Percentiles rank a stretch among this genome's conserved stretches.
phyloP scores from a whole-genome alignment of 1,140 invertebrate genomes.

The Arctopsyche grandis region DNA sequence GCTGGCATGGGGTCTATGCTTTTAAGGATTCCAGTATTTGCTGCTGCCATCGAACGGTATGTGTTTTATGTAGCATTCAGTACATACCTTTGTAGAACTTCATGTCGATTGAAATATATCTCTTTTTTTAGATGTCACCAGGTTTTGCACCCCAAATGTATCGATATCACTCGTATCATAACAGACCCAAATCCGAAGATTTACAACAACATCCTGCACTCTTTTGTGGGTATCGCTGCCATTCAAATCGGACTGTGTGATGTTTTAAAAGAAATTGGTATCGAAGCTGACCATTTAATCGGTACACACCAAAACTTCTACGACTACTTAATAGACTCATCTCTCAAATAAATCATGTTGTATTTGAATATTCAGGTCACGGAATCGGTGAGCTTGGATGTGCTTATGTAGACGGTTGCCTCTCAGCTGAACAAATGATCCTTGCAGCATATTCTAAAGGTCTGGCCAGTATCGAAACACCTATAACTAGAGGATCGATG shows the following conservation, averaged over 20 bases:
- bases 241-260: too few relatives aligned
- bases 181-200: conserved; percentile 77
- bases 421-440: conserved; percentile 86
- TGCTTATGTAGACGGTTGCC: conserved; percentile 87
- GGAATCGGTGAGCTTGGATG: conserved; percentile 90
- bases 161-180: conserved; percentile 85
- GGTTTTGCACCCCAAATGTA: conserved; percentile 75
- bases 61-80: too few relatives aligned
- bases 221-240: conserved; percentile 94
- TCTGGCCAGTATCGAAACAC: conserved; percentile 81
- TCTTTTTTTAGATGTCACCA: conserved; percentile 69
- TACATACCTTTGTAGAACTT: too few relatives aligned
- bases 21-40: conserved; percentile 76
- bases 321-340: too few relatives aligned
- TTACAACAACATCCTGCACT: conserved; percentile 85
- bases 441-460: conserved; percentile 87
- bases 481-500: conserved; percentile 84
- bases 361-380: conserved; percentile 85
- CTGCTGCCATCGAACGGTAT: conserved; percentile 71
- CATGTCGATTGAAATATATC: neutral
- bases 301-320: conserved; percentile 89
- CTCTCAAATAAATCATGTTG: conserved; percentile 80
- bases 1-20: conserved; percentile 78
- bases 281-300: too few relatives aligned
- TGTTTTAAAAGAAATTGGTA: too few relatives aligned